Base-by-base conservation (phyloP, 35 echinoderm and acorn worm species). In the Holothuria glaberrima region DNA sequence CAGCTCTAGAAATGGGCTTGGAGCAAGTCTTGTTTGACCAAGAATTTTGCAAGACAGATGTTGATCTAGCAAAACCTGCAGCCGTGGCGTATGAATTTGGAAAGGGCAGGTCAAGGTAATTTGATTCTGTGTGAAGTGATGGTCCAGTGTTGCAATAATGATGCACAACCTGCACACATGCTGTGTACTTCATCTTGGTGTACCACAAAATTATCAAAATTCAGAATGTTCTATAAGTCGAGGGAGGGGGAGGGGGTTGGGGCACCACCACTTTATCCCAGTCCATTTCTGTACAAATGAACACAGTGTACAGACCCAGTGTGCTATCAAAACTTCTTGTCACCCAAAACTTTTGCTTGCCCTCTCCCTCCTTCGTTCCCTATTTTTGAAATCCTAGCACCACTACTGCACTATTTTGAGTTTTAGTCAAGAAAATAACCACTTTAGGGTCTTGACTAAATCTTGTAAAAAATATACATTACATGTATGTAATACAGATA, bases 51-150 rank as follows among this genome's bases (percentile, higher is more conserved):
- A 33, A 22, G 38, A 26, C 50, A 25, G 9, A 84, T 13, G 54
- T 61, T 29, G 80, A 84, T 84, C 56, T 84, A 13, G 31, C 25
- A 20, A 84, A 28, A 61, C 54, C 80, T 28, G 29, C 80, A 1
- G 6, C 80, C 32, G 58, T 84, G 3, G 80, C 61, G 5, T 61
- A 84, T 61, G 54, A 84, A n/a, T 27, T 58, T 84, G 80, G 80
- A 22, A 62, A 61, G 57, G 80, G 80, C 22, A 84, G 58, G 61
- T 84, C 80, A 33, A 60, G 57, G 80, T 61, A 59, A 84, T 22
- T 32, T 69, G 0, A 69, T 33, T 6, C 21, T 10, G 1, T 69
- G 22, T 69, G 7, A 26, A 69, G 22, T 69, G 6, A 25, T 69
- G 19, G 9, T 69, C 66, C 9, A 17, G 16, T 69, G 9, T 69